These are phyloP conservation scores for Semnornis frantzii DNA, from an alignment of 2,113 vertebrate species.

Conservation along the genomic window DNA sequence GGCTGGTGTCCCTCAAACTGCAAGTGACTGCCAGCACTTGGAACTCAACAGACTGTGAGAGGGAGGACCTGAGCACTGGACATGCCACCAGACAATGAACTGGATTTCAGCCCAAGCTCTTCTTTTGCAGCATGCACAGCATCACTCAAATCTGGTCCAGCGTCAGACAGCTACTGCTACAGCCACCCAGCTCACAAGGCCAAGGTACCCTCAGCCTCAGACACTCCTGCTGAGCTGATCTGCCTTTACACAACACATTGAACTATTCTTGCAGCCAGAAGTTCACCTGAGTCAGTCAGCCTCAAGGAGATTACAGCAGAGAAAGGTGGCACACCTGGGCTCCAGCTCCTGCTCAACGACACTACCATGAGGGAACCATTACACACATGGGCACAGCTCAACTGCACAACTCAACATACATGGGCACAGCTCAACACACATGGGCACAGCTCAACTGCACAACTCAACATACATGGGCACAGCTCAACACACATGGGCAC, in stretches of 20 bases:
- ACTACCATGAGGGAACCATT: not conserved
- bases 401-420: too few relatives aligned
- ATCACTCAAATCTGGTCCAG: not conserved
- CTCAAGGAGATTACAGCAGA: not conserved
- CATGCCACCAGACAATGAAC: not conserved
- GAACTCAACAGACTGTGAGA: not conserved
- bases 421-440: too few relatives aligned
- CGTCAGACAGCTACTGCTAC: not conserved
- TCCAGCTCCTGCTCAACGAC: not conserved
- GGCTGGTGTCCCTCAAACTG: not conserved
- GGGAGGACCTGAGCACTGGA: not conserved
- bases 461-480: too few relatives aligned
- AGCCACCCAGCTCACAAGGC: not conserved
- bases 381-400: not conserved
- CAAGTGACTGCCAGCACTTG: not conserved
- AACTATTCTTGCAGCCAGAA: conserved; percentile 11
- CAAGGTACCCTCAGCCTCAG: not conserved
- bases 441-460: too few relatives aligned
- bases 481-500: too few relatives aligned
- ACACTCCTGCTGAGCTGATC: not conserved
- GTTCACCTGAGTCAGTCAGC: not conserved
- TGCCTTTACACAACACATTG: not conserved
- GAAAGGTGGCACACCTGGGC: not conserved
- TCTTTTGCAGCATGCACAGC: not conserved
- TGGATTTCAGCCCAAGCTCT: not conserved